Evolutionary conservation across 2,113 vertebrate species (phyloP), one percentile per base, ranked within the genome.

Genomic region (Corythaeola cristata): DNA sequence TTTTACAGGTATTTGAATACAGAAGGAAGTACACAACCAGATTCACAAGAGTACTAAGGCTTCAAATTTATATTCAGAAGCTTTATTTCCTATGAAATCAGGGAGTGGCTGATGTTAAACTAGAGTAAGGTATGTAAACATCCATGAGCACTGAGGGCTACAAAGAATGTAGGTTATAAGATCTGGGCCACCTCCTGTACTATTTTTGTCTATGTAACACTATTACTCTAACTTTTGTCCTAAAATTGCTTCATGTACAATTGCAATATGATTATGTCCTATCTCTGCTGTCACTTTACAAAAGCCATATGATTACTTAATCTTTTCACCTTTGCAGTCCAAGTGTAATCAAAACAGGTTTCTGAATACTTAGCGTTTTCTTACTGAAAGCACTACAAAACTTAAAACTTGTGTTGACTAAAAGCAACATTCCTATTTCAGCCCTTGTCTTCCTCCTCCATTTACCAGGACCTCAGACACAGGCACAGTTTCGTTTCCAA

Each of bases 391-490:
- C 35, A 67, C 22, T 21, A 35, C 18, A 47, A 91, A 77, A 81
- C 37, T 21, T n/a, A 30, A 71, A 67, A 32, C 9, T 21, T 39
- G 5, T 8, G 52, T 39, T 49, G 74, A 85, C 60, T 58, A 82
- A 63, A 91, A 85, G 27, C 44, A 88, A 24, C 8, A 35, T 59
- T 87, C 35, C 58, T 77, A 24, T 60, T 87, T 92, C 73, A 83
- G 53, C 22, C 1, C 0, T 22, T 64, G 39, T 44, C 10, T 15
- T 35, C 14, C 23, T 3, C 44, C 28, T 67, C 52, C 35, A 15
- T 50, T 87, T 78, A 78, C 69, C 49, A 87, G 53, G 87, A 53
- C 8, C 26, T 71, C 68, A 84, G 67, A 55, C 67, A 82, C 39
- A 82, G 64, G 28, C 1, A 0, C 58, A 75, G 37, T 27, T 95